phyloP scores from a whole-genome alignment of 2,113 vertebrate genomes.

The Equus quagga region DNA sequence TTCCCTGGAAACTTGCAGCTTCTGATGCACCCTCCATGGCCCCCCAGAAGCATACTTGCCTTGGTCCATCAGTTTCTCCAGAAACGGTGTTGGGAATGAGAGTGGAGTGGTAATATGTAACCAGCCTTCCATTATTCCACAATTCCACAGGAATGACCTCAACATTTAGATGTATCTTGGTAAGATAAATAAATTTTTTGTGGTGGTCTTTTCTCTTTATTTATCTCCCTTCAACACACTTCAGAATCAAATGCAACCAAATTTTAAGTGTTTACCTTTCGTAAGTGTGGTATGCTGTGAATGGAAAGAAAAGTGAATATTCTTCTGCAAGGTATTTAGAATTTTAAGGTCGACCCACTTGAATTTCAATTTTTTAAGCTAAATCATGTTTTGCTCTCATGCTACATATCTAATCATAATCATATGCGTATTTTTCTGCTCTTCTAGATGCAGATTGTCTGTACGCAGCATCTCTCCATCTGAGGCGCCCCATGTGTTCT shows the following conservation, averaged over 20 bases:
- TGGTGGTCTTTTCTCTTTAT: not conserved
- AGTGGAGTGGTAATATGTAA: not conserved
- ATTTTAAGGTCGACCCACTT: not conserved
- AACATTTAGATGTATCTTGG: not conserved
- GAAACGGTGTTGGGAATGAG: not conserved
- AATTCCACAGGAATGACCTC: not conserved
- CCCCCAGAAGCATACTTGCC: not conserved
- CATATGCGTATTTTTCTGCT: not conserved
- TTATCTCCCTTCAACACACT: not conserved
- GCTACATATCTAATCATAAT: not conserved
- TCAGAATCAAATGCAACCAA: slow-evolving; percentile 17
- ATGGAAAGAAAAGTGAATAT: not conserved
- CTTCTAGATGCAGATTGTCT: not conserved
- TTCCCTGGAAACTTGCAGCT: not conserved
- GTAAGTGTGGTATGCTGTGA: not conserved
- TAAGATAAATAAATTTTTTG: not conserved
- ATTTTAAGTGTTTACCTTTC: not conserved
- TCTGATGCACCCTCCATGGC: not conserved
- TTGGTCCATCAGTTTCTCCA: not conserved
- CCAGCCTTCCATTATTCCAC: not conserved
- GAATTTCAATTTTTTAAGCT: slow-evolving; percentile 51
- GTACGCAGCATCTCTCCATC: not conserved
- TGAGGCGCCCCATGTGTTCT: not conserved
- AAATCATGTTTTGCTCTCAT: not conserved
- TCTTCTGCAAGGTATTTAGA: slow-evolving; percentile 14